These are phyloP conservation scores for Stegana nigrithorax DNA, from an alignment of 2,888 invertebrate species.

Conservation along the genomic window DNA sequence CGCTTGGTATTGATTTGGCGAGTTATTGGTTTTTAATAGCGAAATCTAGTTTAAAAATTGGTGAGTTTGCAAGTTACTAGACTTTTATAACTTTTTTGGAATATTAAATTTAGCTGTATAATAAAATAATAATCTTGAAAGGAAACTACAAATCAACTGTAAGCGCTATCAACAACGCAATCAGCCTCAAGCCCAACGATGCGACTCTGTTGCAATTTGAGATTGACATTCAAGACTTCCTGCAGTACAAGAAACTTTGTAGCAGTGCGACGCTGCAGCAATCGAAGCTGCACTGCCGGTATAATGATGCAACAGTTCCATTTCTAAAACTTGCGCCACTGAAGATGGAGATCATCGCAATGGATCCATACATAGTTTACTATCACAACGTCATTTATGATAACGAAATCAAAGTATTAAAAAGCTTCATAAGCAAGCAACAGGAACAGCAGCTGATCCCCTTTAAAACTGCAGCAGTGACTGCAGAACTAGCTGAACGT, in stretches of 20 bases:
- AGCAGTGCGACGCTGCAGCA: slow-evolving; percentile 36
- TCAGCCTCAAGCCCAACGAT: neutral
- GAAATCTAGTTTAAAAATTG: neutral
- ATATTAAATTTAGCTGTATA: neutral
- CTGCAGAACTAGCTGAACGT: neutral
- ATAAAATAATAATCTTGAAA: too few species aligned
- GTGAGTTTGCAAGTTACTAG: neutral
- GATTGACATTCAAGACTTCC: neutral
- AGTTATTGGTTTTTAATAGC: neutral
- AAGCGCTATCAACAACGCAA: neutral
- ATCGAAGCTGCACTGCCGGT: slow-evolving; percentile 37
- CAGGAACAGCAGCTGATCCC: slow-evolving; percentile 27
- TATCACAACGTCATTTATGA: slow-evolving; percentile 46
- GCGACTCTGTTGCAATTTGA: neutral
- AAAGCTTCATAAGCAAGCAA: slow-evolving; percentile 33
- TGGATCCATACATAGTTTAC: slow-evolving; percentile 44
- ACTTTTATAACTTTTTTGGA: neutral
- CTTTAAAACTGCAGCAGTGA: neutral
- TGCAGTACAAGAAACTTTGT: slow-evolving; percentile 36
- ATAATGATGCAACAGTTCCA: slow-evolving; percentile 34
- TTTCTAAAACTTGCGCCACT: slow-evolving; percentile 50
- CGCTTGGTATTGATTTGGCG: neutral
- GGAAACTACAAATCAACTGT: neutral
- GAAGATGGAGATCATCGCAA: slow-evolving; percentile 44
- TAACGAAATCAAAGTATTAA: slow-evolving; percentile 40